Evolutionary conservation across 1,140 invertebrate species (phyloP).

Genomic region (Octopus bimaculoides): DNA sequence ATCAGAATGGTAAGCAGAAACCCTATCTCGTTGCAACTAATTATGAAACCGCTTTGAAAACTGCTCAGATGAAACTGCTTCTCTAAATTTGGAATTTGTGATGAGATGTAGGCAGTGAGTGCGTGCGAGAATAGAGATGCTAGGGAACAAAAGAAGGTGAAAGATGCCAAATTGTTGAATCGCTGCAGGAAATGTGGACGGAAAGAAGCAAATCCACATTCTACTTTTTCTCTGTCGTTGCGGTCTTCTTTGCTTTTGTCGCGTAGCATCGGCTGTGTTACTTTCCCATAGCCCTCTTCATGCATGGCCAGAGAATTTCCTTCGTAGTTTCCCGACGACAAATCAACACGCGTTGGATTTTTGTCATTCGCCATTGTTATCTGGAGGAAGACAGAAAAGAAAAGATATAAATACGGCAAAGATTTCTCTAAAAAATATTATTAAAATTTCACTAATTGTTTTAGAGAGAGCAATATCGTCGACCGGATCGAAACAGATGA

Average conservation of each 20-base stretch:
- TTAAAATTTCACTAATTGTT: too few species aligned
- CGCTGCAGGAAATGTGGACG: neutral
- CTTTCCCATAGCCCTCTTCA: neutral
- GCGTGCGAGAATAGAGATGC: conserved; percentile 9
- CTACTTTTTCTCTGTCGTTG: neutral
- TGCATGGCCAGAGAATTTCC: neutral
- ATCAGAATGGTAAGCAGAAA: conserved; percentile 24
- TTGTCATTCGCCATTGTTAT: neutral
- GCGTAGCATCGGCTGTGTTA: neutral
- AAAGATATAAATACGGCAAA: too few species aligned
- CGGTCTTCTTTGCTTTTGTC: neutral
- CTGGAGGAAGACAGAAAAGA: too few species aligned
- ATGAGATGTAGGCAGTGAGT: conserved; percentile 22
- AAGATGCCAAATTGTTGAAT: conserved; percentile 13
- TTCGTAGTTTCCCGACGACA: neutral
- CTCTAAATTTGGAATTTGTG: conserved; percentile 33
- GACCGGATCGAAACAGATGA: too few species aligned
- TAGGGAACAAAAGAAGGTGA: conserved; percentile 16
- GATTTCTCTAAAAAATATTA: too few species aligned
- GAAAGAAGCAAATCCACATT: conserved; percentile 13
- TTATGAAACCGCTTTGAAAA: conserved; percentile 26
- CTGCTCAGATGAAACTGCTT: conserved; percentile 34
- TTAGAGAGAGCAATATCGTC: too few species aligned
- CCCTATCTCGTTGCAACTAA: conserved; percentile 32
- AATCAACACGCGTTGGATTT: neutral